Conservation (phyloP, 1,140 invertebrate genomes). For the Drosophila ogumai region DNA sequence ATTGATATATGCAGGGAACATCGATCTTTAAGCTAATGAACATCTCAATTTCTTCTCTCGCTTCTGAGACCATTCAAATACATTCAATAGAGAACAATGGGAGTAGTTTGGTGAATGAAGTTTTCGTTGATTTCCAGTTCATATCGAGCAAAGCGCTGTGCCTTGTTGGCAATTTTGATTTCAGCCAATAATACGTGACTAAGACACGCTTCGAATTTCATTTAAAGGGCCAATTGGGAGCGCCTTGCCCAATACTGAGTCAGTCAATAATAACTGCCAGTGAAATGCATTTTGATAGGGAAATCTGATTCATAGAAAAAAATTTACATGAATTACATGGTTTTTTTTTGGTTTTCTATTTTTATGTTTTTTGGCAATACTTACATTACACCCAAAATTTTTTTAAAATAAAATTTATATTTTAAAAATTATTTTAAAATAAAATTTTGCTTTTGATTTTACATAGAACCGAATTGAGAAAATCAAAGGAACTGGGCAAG, state of each 20-base stretch:
- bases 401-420: constrained; percentile 85
- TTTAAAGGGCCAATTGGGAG: constrained; percentile 18
- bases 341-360: constrained; percentile 37
- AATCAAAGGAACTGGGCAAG: constrained; percentile 28
- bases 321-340: constrained; percentile 72
- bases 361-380: constrained; percentile 71
- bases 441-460: constrained; percentile 85
- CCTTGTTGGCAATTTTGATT: constrained; percentile 3
- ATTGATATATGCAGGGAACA: constrained; percentile 26
- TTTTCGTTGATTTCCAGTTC: constrained; percentile 37
- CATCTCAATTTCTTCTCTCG: constrained; percentile 1
- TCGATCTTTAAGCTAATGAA: constrained; percentile 33
- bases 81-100: constrained; percentile 50
- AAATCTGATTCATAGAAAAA: constrained; percentile 53
- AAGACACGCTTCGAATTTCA: constrained; percentile 29
- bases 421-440: constrained; percentile 85
- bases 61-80: constrained; percentile 3
- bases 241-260: constrained; percentile 43
- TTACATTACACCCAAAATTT: constrained; percentile 85
- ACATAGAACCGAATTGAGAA: constrained; percentile 64
- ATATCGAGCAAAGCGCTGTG: constrained; percentile 30
- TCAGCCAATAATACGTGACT: constrained; percentile 36
- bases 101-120: constrained; percentile 46
- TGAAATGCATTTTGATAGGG: constrained; percentile 31
- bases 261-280: constrained; percentile 26